A percentile compares a stretch with the other conserved stretches of the same genome.
Evolutionary conservation across 2,888 invertebrate species (phyloP).

Genomic region (Agrypnus murinus): DNA sequence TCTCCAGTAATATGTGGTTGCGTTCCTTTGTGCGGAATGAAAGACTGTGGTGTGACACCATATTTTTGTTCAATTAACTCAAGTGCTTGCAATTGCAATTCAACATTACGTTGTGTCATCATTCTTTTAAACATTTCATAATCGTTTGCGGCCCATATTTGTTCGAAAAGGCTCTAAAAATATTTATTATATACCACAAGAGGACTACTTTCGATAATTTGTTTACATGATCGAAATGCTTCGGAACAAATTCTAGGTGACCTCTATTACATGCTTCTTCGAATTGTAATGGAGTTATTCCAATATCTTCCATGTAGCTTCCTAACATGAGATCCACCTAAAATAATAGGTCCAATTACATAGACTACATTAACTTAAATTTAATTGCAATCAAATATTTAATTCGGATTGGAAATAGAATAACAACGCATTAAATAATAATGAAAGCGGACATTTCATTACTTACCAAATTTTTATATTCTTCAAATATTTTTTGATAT

Average conservation of each 20-base stretch:
- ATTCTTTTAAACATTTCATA: conserved; percentile 91
- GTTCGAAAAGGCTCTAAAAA: conserved; percentile 77
- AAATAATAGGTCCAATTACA: too few species aligned
- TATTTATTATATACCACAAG: not conserved
- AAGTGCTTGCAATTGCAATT: conserved; percentile 90
- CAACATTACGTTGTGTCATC: conserved; percentile 95
- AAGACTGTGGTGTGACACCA: conserved; percentile 79
- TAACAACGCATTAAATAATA: too few species aligned
- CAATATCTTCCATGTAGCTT: conserved; percentile 94
- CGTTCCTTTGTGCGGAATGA: conserved; percentile 72
- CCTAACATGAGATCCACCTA: conserved; percentile 92
- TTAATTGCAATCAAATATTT: too few species aligned
- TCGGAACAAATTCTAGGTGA: conserved; percentile 68
- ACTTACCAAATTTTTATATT: conserved; percentile 90
- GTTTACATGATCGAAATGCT: conserved; percentile 74
- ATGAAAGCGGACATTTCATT: too few species aligned
- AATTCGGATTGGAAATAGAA: too few species aligned
- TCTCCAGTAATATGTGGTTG: conserved; percentile 32
- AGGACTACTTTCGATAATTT: not conserved
- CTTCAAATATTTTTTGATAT: conserved; percentile 85
- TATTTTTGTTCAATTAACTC: conserved; percentile 88
- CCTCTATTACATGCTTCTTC: conserved; percentile 82
- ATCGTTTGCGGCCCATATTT: conserved; percentile 96
- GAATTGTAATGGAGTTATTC: conserved; percentile 90
- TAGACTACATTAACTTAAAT: too few species aligned